These are phyloP conservation scores for Catharus fuscescens DNA, from an alignment of 2,113 vertebrate species.

Conservation along the genomic window DNA sequence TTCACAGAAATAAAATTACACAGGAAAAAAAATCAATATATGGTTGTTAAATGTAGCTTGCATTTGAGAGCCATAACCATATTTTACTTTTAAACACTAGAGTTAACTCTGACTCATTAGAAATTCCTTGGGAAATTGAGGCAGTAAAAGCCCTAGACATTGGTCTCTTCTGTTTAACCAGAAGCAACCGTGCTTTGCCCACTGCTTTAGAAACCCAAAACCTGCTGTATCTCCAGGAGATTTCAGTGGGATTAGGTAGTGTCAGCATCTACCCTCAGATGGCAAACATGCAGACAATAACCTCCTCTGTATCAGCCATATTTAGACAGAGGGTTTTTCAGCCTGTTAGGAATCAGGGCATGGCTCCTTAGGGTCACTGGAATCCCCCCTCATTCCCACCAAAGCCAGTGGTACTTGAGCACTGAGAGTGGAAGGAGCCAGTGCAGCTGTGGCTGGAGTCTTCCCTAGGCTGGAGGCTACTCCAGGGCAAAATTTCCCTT, in stretches of 20 bases:
- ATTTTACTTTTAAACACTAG: slow-evolving; percentile 77
- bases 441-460: neutral
- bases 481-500: neutral
- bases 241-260: neutral
- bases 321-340: neutral
- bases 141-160: slow-evolving; percentile 64
- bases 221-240: neutral
- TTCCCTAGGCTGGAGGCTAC: neutral
- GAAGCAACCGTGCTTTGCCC: neutral
- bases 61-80: slow-evolving; percentile 76
- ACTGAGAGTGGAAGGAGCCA: neutral
- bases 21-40: slow-evolving; percentile 75
- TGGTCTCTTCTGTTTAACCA: slow-evolving; percentile 36
- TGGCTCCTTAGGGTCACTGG: neutral
- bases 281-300: neutral
- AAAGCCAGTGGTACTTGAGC: neutral
- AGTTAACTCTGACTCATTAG: slow-evolving; percentile 69
- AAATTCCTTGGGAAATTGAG: slow-evolving; percentile 74
- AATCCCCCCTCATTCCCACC: neutral
- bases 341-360: accelerated
- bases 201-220: neutral
- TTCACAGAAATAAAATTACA: slow-evolving; percentile 78
- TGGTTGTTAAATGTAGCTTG: slow-evolving; percentile 77
- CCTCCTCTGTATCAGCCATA: neutral
- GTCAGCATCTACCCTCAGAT: neutral